Percentiles rank a stretch among this genome's conserved stretches.
Evolutionary conservation across 2,113 vertebrate species (phyloP).

Genomic region (Sylvia atricapilla): DNA sequence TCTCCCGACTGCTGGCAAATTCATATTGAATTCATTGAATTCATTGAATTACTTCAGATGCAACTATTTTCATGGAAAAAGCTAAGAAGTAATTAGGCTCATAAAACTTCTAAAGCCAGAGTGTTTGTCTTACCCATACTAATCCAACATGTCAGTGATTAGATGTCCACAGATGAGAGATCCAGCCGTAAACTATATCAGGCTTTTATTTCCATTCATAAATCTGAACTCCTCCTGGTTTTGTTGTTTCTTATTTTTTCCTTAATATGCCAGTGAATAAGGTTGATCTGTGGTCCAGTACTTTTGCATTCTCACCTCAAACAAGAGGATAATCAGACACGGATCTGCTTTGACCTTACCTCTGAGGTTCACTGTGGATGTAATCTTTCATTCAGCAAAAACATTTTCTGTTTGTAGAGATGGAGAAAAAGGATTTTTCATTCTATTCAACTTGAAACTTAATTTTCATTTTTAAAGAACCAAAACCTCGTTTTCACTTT

Average conservation of each 20-base stretch:
- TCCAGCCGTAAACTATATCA: not conserved
- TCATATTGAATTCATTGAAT: not conserved
- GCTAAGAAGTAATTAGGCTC: not conserved
- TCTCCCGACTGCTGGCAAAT: not conserved
- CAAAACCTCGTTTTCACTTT: not conserved
- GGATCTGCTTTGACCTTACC: not conserved
- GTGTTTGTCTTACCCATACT: not conserved
- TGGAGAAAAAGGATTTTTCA: not conserved
- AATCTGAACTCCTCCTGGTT: not conserved
- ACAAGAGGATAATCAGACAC: not conserved
- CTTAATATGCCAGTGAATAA: not conserved
- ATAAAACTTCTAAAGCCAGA: not conserved
- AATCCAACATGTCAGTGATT: not conserved
- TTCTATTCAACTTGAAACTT: not conserved
- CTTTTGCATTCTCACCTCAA: not conserved
- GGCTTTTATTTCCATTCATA: not conserved
- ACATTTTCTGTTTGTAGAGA: not conserved
- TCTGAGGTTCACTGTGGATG: not conserved
- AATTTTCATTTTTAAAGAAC: not conserved
- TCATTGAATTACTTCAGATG: not conserved
- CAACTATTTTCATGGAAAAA: not conserved
- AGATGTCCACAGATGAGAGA: not conserved
- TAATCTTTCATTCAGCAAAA: not conserved
- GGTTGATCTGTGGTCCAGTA: not conserved
- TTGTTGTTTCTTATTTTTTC: not conserved